These are phyloP conservation scores for Pelvicachromis taeniatus DNA, from an alignment of 2,113 vertebrate genomes.

Conservation along the genomic window DNA sequence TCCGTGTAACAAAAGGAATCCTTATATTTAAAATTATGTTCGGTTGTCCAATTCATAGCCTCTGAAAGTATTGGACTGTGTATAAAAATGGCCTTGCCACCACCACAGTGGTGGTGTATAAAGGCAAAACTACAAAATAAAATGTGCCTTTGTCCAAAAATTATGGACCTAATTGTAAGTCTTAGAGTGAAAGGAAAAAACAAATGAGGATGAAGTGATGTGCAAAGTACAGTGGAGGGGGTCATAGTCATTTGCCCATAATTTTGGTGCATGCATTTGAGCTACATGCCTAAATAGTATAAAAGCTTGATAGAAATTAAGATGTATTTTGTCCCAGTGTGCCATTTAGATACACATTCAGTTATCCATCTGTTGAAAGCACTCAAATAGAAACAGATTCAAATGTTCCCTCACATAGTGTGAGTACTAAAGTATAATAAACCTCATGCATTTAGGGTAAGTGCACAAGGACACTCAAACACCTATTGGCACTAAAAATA, in stretches of 20 bases:
- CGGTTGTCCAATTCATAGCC: background rate
- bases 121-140: background rate
- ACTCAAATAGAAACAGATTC: background rate
- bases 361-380: background rate
- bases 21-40: background rate
- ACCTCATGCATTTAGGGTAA: background rate
- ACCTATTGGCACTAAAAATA: background rate
- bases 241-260: background rate
- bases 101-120: background rate
- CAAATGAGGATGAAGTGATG: background rate
- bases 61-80: background rate
- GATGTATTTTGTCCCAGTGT: background rate
- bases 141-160: background rate
- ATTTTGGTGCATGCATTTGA: background rate
- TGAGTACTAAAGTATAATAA: background rate
- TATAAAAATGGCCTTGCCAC: background rate
- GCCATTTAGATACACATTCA: background rate
- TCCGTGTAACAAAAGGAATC: background rate
- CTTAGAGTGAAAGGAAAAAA: background rate
- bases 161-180: background rate
- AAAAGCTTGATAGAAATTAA: background rate
- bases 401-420: background rate
- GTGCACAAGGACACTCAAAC: background rate
- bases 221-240: background rate
- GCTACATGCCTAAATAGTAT: background rate